Percentiles rank a stretch among this genome's conserved stretches.
Evolutionary conservation across 2,113 vertebrate species (phyloP).

Genomic region (Sebastes fasciatus): DNA sequence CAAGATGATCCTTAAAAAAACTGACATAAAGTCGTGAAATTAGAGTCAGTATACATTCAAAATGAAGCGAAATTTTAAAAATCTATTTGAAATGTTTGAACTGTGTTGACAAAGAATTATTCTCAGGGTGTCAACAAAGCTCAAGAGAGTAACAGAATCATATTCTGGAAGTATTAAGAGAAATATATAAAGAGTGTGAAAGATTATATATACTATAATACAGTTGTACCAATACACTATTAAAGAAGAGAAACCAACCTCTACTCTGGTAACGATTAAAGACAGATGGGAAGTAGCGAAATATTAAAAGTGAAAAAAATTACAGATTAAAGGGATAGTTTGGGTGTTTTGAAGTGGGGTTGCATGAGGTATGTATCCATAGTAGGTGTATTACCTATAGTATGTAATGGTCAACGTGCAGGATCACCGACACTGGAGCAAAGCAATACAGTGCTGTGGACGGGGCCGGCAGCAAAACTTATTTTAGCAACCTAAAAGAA

Average conservation of each 20-base stretch:
- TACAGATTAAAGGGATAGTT: no score
- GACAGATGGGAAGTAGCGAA: conserved; percentile 17
- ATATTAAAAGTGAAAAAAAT: conserved; percentile 31
- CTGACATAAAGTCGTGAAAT: conserved; percentile 13
- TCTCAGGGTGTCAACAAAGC: conserved; percentile 71
- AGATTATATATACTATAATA: conserved; percentile 24
- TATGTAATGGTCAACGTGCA: no score
- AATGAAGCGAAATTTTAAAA: neutral
- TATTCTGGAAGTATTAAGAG: conserved; percentile 40
- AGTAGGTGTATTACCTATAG: no score
- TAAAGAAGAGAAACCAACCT: conserved; percentile 8
- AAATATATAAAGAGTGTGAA: conserved; percentile 32
- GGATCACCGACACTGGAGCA: no score
- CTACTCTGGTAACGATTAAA: neutral
- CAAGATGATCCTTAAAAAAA: neutral
- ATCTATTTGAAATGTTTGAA: conserved; percentile 26
- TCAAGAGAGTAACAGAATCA: conserved; percentile 29
- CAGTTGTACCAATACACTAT: conserved; percentile 6
- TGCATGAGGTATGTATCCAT: no score
- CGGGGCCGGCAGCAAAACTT: no score
- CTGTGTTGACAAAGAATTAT: conserved; percentile 48
- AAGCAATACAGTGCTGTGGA: no score
- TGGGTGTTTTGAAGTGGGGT: no score
- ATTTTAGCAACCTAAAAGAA: no score
- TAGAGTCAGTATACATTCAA: conserved; percentile 7